Evolutionary conservation across 2,113 vertebrate species (phyloP), one percentile per base, ranked within the genome.

Genomic region (Oceanodroma tethys): DNA sequence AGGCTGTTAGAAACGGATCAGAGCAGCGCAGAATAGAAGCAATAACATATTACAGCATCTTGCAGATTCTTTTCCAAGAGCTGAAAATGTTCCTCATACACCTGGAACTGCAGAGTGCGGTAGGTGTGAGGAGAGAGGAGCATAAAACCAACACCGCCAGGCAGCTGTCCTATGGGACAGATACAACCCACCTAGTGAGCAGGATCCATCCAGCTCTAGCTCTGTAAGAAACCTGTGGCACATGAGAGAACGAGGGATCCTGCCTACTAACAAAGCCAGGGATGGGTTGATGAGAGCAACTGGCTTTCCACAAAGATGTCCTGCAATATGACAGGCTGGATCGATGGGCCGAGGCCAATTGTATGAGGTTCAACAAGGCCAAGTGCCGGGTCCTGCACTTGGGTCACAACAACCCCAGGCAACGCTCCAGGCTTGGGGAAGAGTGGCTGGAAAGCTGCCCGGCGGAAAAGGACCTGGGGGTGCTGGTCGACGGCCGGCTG

Each of bases 211-310:
- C 42, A 9, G 52, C 16, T 55, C 3, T 6, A 13, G 19, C 16
- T 34, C 60, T 13, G 79, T 0, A 30, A 48, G 56, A 59, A 76
- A 50, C 19, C 60, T 40, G 50, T 7, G n/a, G n/a, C 47, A 55
- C 42, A 14, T 1, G 9, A 10, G 48, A 36, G 14, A 0, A 9
- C 1, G 8, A n/a, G 26, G 43, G n/a, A n/a, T n/a, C n/a, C n/a
- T n/a, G n/a, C n/a, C n/a, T n/a, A n/a, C n/a, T n/a, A n/a, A n/a
- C n/a, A n/a, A 59, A 83, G 18, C 3, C 14, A 19, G 34, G 43
- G 6, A 15, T 0, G 13, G 71, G 29, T 3, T 16, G 48, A 8
- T 34, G 67, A 9, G 32, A 48, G 29, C 70, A 63, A 66, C n/a
- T 15, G 26, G 38, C 7, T 88, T 88, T 58, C 38, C 79, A 45